phyloP scores from a whole-genome alignment of 1,140 invertebrate species.

The Drosophila dunni region DNA sequence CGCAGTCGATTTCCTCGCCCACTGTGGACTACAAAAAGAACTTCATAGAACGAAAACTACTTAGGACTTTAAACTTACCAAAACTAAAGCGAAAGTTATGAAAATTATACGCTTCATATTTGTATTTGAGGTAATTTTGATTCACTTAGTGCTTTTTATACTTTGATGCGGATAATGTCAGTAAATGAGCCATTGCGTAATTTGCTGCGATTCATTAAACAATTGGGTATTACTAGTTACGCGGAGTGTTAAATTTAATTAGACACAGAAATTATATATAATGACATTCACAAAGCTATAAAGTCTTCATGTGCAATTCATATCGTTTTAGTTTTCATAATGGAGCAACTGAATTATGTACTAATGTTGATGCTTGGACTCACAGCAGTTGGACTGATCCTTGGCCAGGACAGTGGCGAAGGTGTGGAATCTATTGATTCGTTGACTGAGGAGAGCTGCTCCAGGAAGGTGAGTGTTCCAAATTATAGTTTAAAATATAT shows the following conservation, averaged over 20 bases:
- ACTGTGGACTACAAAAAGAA: conserved; percentile 5
- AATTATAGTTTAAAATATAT: neutral
- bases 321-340: conserved; percentile 31
- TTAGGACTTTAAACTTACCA: conserved; percentile 39
- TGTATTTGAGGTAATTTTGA: neutral
- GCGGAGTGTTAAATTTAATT: conserved; percentile 2
- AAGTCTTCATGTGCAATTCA: conserved; percentile 10
- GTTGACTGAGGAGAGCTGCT: conserved; percentile 38
- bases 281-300: conserved; percentile 43
- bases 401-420: conserved; percentile 11
- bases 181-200: conserved; percentile 26
- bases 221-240: neutral
- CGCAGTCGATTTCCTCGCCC: conserved; percentile 58
- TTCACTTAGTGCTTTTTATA: conserved; percentile 36
- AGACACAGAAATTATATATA: conserved; percentile 6
- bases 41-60: neutral
- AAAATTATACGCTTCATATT: conserved; percentile 39
- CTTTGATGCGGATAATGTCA: neutral
- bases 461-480: conserved; percentile 32
- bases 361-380: conserved; percentile 18
- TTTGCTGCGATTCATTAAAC: conserved; percentile 9
- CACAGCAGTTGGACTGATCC: neutral
- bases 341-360: conserved; percentile 27
- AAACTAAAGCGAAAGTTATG: conserved; percentile 33
- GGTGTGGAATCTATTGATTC: neutral